A percentile compares a stretch with the other conserved stretches of the same genome.
Evolutionary conservation across 2,888 invertebrate genomes (phyloP).

Genomic region (Endotricha flammealis): DNA sequence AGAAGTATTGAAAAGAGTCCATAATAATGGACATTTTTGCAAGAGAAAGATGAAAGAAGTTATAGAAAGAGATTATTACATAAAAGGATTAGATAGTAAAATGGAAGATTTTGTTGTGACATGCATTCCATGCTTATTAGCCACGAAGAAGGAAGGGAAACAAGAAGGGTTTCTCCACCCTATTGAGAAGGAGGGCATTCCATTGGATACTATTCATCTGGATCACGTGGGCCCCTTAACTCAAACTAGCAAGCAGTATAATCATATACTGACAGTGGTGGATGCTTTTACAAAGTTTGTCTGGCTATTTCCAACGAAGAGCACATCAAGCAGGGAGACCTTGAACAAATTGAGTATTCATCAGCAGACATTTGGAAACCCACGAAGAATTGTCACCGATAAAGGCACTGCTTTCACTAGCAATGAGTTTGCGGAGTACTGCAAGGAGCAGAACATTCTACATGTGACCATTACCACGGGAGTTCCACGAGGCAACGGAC

Average conservation of each 20-base stretch:
- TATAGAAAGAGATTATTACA: conserved; percentile 26
- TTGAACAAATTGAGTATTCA: conserved; percentile 27
- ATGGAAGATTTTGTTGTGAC: conserved; percentile 7
- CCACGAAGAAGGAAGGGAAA: conserved; percentile 28
- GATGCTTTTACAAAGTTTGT: conserved; percentile 19
- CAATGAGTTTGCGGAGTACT: conserved; percentile 33
- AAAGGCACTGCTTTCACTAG: conserved; percentile 40
- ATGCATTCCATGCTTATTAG: conserved; percentile 18
- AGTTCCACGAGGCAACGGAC: conserved; percentile 33
- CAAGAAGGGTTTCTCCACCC: conserved; percentile 22
- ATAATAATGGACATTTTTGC: conserved; percentile 24
- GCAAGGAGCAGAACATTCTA: conserved; percentile 33
- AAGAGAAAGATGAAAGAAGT: conserved; percentile 17
- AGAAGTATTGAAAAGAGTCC: conserved; percentile 18
- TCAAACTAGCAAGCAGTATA: conserved; percentile 27
- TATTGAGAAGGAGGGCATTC: conserved; percentile 28
- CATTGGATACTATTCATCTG: conserved; percentile 29
- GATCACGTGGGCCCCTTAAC: conserved; percentile 39
- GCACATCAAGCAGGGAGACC: conserved; percentile 28
- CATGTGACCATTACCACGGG: conserved; percentile 32
- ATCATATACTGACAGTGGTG: conserved; percentile 26
- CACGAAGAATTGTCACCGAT: conserved; percentile 34
- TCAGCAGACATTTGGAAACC: conserved; percentile 37
- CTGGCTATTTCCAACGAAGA: conserved; percentile 22
- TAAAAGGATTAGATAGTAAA: conserved; percentile 16